Evolutionary conservation across 2,888 invertebrate species (phyloP), one percentile per base, ranked within the genome.

Genomic region (Carcina quercana): DNA sequence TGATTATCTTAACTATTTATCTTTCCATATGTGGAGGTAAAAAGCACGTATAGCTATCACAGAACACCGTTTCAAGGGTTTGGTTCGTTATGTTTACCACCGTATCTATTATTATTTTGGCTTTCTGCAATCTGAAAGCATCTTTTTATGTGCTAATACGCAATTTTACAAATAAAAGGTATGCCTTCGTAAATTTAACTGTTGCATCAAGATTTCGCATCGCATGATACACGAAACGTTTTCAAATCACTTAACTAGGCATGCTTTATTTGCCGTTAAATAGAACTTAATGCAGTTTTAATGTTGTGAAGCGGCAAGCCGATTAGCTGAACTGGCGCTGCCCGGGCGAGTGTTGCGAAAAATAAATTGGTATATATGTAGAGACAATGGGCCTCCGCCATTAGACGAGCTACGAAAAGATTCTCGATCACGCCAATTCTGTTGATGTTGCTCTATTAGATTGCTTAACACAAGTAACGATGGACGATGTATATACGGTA

Each of bases 281-380:
- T 71, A 66, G 59, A 70, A 65, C 72, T 70, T 75, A 74, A 79
- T 78, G 74, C 66, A 65, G 54, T 73, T 78, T 78, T 76, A 76
- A 78, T 79, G 73, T 59, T 63, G 59, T 59, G 61, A 62, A 70
- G 55, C 60, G 59, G 61, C 53, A 55, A 65, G 61, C 54, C 61
- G 64, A 69, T 75, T 73, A 67, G 59, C 57, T 56, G 53, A 49
- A 53, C 53, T 59, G 61, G 58, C 52, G 53, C 51, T 64, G n/a
- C 50, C 58, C 61, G 63, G 63, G 62, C 47, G 53, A 53, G 45
- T 45, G 53, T 63, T 62, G 64, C 63, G 50, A 57, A 65, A 60
- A 57, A 61, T 50, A 62, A 62, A 69, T 63, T 64, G 58, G 50
- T 47, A 50, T 54, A 48, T 44, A 48, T 54, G 49, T 45, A 57